Conservation (phyloP, 2,797 vertebrate genomes). For the Falco naumanni region DNA sequence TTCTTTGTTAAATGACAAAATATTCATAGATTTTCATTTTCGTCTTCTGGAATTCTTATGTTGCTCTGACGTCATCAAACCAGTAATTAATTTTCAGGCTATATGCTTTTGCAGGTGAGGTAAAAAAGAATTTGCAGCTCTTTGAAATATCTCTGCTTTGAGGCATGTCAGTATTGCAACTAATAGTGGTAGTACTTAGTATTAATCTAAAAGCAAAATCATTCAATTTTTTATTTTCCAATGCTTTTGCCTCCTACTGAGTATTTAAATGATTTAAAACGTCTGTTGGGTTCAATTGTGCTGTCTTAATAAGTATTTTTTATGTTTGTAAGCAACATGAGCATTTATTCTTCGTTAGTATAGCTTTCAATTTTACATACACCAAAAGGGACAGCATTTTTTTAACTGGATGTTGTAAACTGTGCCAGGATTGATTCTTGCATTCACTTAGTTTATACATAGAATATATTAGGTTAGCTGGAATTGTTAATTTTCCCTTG, state of each 20-base stretch:
- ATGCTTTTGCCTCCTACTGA: constrained; percentile 60
- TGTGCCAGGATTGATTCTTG: constrained; percentile 75
- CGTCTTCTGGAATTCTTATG: background rate
- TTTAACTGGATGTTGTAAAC: constrained; percentile 64
- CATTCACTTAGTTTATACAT: constrained; percentile 73
- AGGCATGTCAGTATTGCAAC: constrained; percentile 42
- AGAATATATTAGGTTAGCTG: constrained; percentile 83
- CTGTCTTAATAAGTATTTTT: constrained; percentile 80
- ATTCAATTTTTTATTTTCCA: constrained; percentile 69
- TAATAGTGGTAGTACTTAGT: constrained; percentile 56
- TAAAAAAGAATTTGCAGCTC: constrained; percentile 40
- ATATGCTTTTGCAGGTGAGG: constrained; percentile 32
- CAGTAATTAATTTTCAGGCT: constrained; percentile 40
- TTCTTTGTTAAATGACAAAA: background rate
- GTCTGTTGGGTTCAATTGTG: constrained; percentile 72
- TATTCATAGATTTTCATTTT: background rate
- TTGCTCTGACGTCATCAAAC: constrained; percentile 40
- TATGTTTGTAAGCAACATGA: constrained; percentile 56
- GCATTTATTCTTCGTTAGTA: constrained; percentile 70
- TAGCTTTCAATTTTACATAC: constrained; percentile 72
- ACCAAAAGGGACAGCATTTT: constrained; percentile 61
- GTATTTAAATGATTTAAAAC: constrained; percentile 69
- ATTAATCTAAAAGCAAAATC: constrained; percentile 72
- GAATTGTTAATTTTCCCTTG: constrained; percentile 86
- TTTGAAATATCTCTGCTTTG: constrained; percentile 49